Conservation (phyloP, 2,888 invertebrate genomes). For the Epicampocera succincta region DNA sequence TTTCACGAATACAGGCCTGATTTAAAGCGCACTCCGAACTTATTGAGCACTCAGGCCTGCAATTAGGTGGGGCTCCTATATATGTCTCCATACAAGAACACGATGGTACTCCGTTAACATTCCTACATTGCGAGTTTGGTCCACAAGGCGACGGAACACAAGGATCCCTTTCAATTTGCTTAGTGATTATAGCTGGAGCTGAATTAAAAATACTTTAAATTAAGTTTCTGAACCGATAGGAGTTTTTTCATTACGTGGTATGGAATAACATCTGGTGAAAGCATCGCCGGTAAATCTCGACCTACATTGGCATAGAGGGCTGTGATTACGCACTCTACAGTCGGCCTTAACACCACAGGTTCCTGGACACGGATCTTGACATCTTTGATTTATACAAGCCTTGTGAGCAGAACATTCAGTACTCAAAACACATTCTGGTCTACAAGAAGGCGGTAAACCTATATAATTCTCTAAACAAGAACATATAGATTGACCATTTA, state of each 20-base stretch:
- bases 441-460: conserved; percentile 86
- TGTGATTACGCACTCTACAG: conserved; percentile 89
- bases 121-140: conserved; percentile 84
- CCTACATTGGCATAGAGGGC: conserved; percentile 89
- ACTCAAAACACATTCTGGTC: conserved; percentile 87
- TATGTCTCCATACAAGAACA: conserved; percentile 86
- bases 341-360: conserved; percentile 86
- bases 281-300: conserved; percentile 89
- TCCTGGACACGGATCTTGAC: conserved; percentile 85
- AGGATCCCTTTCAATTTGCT: conserved; percentile 82
- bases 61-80: conserved; percentile 87
- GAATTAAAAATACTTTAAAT: conserved; percentile 5
- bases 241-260: conserved; percentile 79
- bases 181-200: conserved; percentile 75
- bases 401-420: conserved; percentile 85
- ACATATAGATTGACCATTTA: conserved; percentile 85
- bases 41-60: conserved; percentile 87
- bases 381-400: conserved; percentile 86
- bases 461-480: conserved; percentile 85
- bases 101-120: conserved; percentile 84
- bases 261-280: conserved; percentile 85
- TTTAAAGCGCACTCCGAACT: conserved; percentile 87
- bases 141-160: conserved; percentile 87
- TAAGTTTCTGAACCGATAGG: too few relatives aligned
- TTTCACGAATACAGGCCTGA: conserved; percentile 86